A percentile compares a stretch with the other conserved stretches of the same genome.
These are phyloP conservation scores for Phengaris alcon DNA, from an alignment of 2,888 invertebrate genomes.

Conservation along the genomic window DNA sequence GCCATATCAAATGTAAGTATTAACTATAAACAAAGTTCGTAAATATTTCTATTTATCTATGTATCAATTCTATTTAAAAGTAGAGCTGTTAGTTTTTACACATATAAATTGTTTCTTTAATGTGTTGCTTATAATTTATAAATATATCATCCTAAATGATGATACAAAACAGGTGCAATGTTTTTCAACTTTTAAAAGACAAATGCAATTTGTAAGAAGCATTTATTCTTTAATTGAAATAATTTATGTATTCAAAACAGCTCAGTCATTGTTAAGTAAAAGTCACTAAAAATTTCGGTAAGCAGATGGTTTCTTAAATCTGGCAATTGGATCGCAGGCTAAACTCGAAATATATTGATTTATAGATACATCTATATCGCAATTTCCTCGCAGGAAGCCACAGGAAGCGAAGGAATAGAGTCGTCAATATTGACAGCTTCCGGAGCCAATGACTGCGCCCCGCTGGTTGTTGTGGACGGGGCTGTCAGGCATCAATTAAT, in stretches of 20 bases:
- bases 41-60: not conserved
- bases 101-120: not conserved
- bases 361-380: conserved; percentile 26
- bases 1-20: too few species aligned
- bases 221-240: not conserved
- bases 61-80: not conserved
- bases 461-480: conserved; percentile 73
- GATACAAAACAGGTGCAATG: not conserved
- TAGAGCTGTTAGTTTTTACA: not conserved
- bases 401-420: conserved; percentile 65
- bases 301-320: not conserved
- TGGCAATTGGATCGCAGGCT: not conserved
- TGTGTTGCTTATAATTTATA: not conserved
- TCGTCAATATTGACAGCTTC: conserved; percentile 63
- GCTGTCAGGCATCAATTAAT: conserved; percentile 68
- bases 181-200: not conserved
- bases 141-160: not conserved
- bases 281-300: not conserved
- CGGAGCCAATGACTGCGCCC: conserved; percentile 59
- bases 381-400: conserved; percentile 40
- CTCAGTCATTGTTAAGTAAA: not conserved
- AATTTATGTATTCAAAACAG: not conserved
- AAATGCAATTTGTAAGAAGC: not conserved
- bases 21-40: too few species aligned
- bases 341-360: conserved; percentile 5